Conservation (phyloP, 1,140 invertebrate species). For the Bombus huntii region DNA sequence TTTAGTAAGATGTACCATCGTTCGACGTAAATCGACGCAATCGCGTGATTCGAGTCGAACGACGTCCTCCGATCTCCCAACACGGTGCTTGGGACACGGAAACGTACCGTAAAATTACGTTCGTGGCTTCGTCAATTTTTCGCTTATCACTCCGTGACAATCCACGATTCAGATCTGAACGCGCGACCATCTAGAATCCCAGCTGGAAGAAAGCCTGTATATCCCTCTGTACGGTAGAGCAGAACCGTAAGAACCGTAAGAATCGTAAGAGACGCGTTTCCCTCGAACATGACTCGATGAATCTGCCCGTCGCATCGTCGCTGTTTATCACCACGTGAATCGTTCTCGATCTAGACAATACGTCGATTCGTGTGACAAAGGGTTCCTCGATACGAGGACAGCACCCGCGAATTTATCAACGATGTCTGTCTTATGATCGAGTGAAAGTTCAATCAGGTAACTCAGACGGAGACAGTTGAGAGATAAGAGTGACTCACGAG, state of each 20-base stretch:
- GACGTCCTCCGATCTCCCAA: not conserved
- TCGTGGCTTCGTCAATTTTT: not conserved
- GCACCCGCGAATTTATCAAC: not conserved
- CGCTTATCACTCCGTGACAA: slow-evolving; percentile 15
- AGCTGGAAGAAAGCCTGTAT: too few species aligned
- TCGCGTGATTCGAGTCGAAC: not conserved
- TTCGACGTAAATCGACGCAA: not conserved
- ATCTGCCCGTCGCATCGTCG: not conserved
- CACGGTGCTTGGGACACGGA: not conserved
- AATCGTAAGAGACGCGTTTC: not conserved
- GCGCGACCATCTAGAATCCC: not conserved
- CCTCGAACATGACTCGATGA: not conserved
- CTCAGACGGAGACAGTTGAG: slow-evolving; percentile 27
- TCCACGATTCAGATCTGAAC: not conserved
- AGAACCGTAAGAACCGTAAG: not conserved
- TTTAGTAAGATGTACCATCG: not conserved
- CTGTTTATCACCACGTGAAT: not conserved
- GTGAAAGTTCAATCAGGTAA: slow-evolving; percentile 53
- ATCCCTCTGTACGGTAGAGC: too few species aligned
- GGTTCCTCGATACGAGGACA: not conserved
- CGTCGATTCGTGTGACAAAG: not conserved
- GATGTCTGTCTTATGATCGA: slow-evolving; percentile 11
- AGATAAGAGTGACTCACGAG: slow-evolving; percentile 51
- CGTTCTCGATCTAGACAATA: not conserved
- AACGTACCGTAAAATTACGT: slow-evolving; percentile 13